Evolutionary conservation across 2,113 vertebrate species (phyloP).

Genomic region (Pardalotus punctatus): DNA sequence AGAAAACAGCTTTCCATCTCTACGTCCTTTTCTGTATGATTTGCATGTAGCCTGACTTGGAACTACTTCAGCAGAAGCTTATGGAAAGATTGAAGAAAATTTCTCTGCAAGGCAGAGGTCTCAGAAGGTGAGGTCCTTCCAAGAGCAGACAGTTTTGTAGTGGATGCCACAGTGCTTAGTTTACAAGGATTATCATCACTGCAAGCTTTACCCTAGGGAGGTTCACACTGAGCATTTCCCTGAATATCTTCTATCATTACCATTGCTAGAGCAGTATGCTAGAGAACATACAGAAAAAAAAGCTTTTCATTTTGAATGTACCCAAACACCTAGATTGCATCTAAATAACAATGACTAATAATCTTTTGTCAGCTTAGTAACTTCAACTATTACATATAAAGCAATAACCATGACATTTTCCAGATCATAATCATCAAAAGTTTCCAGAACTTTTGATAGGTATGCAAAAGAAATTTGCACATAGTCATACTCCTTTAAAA

Average conservation of each 20-base stretch:
- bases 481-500: neutral
- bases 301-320: neutral
- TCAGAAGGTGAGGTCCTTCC: neutral
- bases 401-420: neutral
- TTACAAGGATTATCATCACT: neutral
- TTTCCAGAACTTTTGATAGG: neutral
- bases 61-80: neutral
- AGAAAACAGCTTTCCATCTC: neutral
- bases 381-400: neutral
- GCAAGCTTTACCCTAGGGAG: neutral
- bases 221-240: neutral
- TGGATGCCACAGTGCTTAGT: rapidly evolving
- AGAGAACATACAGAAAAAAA: neutral
- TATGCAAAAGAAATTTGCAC: neutral
- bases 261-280: neutral
- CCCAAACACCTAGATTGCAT: neutral
- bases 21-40: rapidly evolving
- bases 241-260: neutral
- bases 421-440: neutral
- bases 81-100: neutral
- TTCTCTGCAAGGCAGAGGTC: neutral
- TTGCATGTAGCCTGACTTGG: neutral
- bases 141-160: neutral
- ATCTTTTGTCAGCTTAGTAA: neutral
- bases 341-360: neutral